These are phyloP conservation scores for Epistrophe eligans DNA, from an alignment of 2,888 invertebrate species.

Conservation along the genomic window DNA sequence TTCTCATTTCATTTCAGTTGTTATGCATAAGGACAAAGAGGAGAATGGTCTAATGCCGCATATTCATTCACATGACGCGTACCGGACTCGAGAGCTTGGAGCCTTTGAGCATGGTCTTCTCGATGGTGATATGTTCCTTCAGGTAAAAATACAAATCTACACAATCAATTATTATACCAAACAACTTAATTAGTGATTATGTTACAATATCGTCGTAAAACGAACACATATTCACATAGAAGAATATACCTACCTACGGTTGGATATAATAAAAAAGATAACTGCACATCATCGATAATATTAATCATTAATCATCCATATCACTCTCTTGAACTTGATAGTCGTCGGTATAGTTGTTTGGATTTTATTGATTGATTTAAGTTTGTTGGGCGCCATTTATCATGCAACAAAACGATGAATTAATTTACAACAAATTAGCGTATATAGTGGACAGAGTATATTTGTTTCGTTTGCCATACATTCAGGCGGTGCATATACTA, in stretches of 20 bases:
- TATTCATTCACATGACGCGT: constrained; percentile 86
- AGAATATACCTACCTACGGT: too few relatives aligned
- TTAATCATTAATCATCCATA: constrained; percentile 74
- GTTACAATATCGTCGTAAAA: constrained; percentile 43
- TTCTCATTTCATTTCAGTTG: constrained; percentile 88
- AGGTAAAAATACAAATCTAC: constrained; percentile 86
- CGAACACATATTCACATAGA: background rate
- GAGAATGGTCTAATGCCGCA: constrained; percentile 90
- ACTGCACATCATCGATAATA: constrained; percentile 54
- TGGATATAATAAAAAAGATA: constrained; percentile 11
- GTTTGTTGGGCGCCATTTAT: constrained; percentile 18
- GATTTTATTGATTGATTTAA: constrained; percentile 63
- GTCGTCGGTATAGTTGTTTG: background rate
- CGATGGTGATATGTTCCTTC: constrained; percentile 97
- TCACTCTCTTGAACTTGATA: constrained; percentile 17
- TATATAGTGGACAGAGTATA: constrained; percentile 66
- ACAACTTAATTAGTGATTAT: constrained; percentile 68
- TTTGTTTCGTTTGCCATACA: constrained; percentile 19
- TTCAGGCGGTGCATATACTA: background rate
- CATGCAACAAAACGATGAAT: constrained; percentile 69
- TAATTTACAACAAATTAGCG: constrained; percentile 72
- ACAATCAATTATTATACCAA: constrained; percentile 52
- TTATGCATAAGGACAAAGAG: constrained; percentile 97
- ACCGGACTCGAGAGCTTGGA: constrained; percentile 90
- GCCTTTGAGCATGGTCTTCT: constrained; percentile 95